Base-by-base conservation (phyloP, 2,797 vertebrate genomes). In the Borostomias antarcticus region DNA sequence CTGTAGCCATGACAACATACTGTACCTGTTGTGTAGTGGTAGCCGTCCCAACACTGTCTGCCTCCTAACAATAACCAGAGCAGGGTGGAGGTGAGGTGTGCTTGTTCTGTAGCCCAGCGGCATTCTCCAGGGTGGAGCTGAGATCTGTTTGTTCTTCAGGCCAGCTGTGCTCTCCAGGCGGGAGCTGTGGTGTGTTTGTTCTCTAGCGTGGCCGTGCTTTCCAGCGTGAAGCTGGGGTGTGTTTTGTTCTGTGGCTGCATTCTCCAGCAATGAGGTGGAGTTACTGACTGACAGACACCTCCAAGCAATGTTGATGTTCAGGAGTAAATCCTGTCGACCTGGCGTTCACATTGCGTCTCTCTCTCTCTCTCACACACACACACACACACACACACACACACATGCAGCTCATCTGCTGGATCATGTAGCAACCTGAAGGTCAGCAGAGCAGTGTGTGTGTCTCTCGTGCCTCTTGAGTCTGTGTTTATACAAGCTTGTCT, bases 281-380 rank as follows among this genome's bases (percentile, higher is more conserved):
- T 70, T 58, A 74, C 83, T 89, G 89, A 92, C 75, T 90, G 89
- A 90, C 87, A 86, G 85, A 80, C 78, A 45, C 85, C 82, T 85
- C 74, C 45, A n/a, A 86, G 84, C 73, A 2, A 68, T 86, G 85
- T 85, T 82, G 77, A 86, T 75, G 75, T 67, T 74, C 74, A 80
- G 66, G 72, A 78, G 80, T 84, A 76, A 82, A 85, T 82, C 86
- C 81, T 66, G 2, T 59, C 69, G 62, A 79, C 77, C 85, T 74
- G 67, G 73, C 77, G 80, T 79, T 86, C 80, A 86, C 86, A 84
- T 75, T 76, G 43, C 62, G 32, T 10, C 64, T 53, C 72, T 21
- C 54, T 4, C 9, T 47, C 52, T 32, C 25, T 69, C 21, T 10
- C 32, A 29, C 77, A 82, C 72, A 77, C 61, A 61, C 33, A 73